A percentile compares a stretch with the other conserved stretches of the same genome.
These are phyloP conservation scores for Gryon sp. DNA, from an alignment of 1,140 invertebrate genomes.

Conservation along the genomic window DNA sequence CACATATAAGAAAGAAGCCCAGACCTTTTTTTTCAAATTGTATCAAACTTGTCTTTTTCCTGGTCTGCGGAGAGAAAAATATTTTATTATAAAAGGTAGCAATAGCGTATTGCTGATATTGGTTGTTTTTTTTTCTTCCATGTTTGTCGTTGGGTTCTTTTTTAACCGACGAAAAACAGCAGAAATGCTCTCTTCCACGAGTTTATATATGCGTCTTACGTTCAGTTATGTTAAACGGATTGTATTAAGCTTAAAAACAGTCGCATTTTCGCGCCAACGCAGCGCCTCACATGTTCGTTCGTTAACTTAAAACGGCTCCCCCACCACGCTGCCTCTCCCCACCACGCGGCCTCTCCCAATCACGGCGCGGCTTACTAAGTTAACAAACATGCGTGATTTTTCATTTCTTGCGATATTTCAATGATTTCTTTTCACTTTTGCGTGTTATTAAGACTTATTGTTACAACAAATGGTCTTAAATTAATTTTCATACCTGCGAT, in stretches of 20 bases:
- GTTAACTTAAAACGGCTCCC: slow-evolving; percentile 11
- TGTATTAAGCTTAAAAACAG: slow-evolving; percentile 56
- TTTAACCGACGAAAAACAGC: too few species aligned
- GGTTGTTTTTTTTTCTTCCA: slow-evolving; percentile 14
- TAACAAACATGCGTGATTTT: too few species aligned
- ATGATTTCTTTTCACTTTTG: too few species aligned
- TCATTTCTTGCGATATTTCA: too few species aligned
- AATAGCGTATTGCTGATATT: slow-evolving; percentile 59
- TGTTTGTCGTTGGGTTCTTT: slow-evolving; percentile 10
- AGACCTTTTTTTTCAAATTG: slow-evolving; percentile 47
- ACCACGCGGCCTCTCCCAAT: not conserved
- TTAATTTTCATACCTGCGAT: too few species aligned
- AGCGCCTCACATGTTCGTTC: slow-evolving; percentile 14
- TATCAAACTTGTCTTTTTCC: too few species aligned
- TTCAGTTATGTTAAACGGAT: too few species aligned
- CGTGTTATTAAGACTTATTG: too few species aligned
- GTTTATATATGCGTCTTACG: too few species aligned
- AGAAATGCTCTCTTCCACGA: too few species aligned
- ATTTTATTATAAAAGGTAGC: slow-evolving; percentile 62
- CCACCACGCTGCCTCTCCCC: too few species aligned
- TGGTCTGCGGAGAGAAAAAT: slow-evolving; percentile 61
- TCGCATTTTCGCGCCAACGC: slow-evolving; percentile 19
- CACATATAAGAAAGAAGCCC: slow-evolving; percentile 53
- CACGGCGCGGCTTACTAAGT: not conserved
- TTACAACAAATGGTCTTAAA: too few species aligned